Conservation (phyloP, 2,797 vertebrate genomes). For the Melanotaenia parkinsoni region DNA sequence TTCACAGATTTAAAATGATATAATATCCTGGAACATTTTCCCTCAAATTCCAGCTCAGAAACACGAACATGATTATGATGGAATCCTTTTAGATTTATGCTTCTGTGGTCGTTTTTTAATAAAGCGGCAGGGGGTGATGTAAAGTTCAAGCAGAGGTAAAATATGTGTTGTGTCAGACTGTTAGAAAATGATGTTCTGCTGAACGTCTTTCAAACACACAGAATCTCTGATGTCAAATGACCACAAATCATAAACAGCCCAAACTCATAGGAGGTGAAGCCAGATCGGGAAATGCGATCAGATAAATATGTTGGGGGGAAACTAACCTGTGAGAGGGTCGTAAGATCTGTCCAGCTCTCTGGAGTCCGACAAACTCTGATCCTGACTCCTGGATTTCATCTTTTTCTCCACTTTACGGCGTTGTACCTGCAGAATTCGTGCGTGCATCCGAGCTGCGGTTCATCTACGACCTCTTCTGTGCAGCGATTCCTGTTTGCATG, state of each 20-base stretch:
- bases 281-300: conserved; percentile 35
- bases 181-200: background rate
- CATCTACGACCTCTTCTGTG: conserved; percentile 27
- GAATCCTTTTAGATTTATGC: background rate
- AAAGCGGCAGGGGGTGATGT: background rate
- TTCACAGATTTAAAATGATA: no score
- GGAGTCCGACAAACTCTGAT: conserved; percentile 80
- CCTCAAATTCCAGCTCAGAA: no score
- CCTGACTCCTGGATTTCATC: conserved; percentile 80
- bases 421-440: conserved; percentile 21
- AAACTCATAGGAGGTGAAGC: conserved; percentile 17
- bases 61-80: background rate
- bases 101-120: background rate
- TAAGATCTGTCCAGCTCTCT: conserved; percentile 79
- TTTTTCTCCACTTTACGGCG: conserved; percentile 1
- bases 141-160: conserved; percentile 8
- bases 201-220: background rate
- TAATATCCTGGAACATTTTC: no score
- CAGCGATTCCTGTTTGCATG: conserved; percentile 8
- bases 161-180: background rate
- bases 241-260: background rate
- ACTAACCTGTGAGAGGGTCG: conserved; percentile 78
- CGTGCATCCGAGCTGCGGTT: conserved; percentile 13
- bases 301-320: background rate
- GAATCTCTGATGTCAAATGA: background rate